Percentiles rank a stretch among this genome's conserved stretches.
These are phyloP conservation scores for Oryzias curvinotus DNA, from an alignment of 2,113 vertebrate species.

Conservation along the genomic window DNA sequence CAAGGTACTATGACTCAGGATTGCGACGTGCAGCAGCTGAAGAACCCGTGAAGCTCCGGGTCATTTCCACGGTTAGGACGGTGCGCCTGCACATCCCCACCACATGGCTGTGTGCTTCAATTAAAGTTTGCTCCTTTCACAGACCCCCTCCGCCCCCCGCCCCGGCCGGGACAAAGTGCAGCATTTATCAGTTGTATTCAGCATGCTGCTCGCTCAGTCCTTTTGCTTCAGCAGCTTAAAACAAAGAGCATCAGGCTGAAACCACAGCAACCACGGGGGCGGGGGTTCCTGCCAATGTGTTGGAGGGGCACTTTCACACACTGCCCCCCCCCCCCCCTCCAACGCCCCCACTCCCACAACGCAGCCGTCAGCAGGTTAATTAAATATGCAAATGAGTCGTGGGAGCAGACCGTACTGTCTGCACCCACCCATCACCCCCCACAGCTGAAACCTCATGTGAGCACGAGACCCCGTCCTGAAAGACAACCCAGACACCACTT, in stretches of 20 bases:
- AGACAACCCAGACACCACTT: not conserved
- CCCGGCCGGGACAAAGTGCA: conserved; percentile 1
- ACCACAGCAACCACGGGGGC: conserved; percentile 47
- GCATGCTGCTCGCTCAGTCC: conserved; percentile 47
- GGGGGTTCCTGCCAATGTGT: conserved; percentile 21
- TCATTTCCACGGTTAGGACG: not conserved
- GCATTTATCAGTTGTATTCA: conserved; percentile 19
- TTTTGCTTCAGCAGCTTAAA: conserved; percentile 60
- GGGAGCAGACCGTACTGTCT: conserved; percentile 58
- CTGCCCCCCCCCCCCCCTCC: conserved; percentile 28
- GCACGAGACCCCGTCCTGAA: not conserved
- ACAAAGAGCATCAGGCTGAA: conserved; percentile 67
- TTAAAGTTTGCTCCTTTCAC: not conserved
- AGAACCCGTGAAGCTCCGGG: not conserved
- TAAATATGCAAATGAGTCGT: conserved; percentile 70
- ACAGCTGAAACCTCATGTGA: not conserved
- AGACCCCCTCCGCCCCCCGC: not conserved
- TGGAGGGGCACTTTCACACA: conserved; percentile 58
- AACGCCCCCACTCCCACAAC: conserved; percentile 11
- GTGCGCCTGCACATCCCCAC: not conserved
- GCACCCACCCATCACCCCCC: conserved; percentile 28
- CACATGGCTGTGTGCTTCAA: conserved; percentile 15
- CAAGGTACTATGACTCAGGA: conserved; percentile 57
- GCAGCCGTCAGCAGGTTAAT: conserved; percentile 58
- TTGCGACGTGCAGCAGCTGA: conserved; percentile 24